Conservation (phyloP, 2,113 vertebrate species). For the Dipodomys spectabilis region DNA sequence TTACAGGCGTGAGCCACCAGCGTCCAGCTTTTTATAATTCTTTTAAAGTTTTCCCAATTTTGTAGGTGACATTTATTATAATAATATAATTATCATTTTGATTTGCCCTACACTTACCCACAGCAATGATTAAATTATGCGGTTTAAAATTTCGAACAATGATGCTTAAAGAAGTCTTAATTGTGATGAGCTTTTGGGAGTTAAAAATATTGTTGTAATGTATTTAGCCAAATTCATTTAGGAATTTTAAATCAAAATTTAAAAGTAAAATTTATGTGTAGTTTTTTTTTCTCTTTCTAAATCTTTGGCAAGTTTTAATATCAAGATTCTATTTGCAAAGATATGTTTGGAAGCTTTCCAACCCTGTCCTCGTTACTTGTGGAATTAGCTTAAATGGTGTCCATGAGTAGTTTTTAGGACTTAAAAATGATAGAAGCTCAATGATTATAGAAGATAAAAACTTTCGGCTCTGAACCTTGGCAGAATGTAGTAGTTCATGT, state of each 20-base stretch:
- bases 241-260: background rate
- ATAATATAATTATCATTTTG: background rate
- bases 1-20: too few relatives aligned
- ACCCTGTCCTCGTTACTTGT: background rate
- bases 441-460: background rate
- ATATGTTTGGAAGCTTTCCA: background rate
- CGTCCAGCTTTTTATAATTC: background rate
- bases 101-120: background rate
- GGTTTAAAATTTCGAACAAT: background rate
- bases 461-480: background rate
- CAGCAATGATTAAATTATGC: background rate
- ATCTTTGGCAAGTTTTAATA: background rate
- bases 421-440: background rate
- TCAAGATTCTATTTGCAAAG: background rate
- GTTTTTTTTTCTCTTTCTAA: background rate
- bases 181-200: background rate
- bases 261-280: background rate
- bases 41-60: background rate
- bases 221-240: background rate
- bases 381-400: background rate
- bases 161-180: background rate
- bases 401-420: background rate
- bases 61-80: background rate
- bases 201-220: background rate
- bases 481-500: background rate